Base-by-base conservation (phyloP, 2,113 vertebrate species). In the Donacobius atricapilla region DNA sequence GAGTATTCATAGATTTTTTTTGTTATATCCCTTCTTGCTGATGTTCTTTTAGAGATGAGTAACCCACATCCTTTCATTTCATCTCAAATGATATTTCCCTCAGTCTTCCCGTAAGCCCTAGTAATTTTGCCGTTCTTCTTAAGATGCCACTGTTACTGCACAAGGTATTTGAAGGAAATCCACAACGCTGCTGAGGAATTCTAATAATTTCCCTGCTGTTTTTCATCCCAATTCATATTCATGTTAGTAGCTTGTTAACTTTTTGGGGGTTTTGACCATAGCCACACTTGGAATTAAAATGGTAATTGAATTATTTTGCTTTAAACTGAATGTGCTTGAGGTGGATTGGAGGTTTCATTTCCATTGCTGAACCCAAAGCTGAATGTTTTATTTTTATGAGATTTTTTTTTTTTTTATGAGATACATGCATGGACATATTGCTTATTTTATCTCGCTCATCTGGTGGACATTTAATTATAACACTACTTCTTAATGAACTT, bases 191-290 rank as follows among this genome's bases (percentile, higher is more conserved):
- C 40, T 79, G 71, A 72, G 50, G 15, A 64, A 57, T 93, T 87
- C 78, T 83, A 85, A 72, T 85, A 73, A 76, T 90, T 91, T 95
- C 54, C 66, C 58, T 66, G 57, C 81, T 93, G 58, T 39, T 96
- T 82, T 95, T 79, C 70, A 80, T 85, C 42, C 24, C 33, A 80
- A 33, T 88, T 93, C 81, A 63, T 83, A 89, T 80, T 72, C 70
- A 37, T 44, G 45, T 89, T 90, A 88, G 44, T 63, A 76, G 18
- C 37, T 71, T 89, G 24, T 83, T 87, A 90, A 72, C 20, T 57
- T 70, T 82, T 79, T 73, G 35, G 8, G 6, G 30, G 22, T 87
- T 91, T 57, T 60, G 6, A 75, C 73, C 22, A 23, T 31, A 91
- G 16, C 53, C 19, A 25, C 23, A 23, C 22, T 88, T 83, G 27